These are phyloP conservation scores for Dermatemys mawii DNA, from an alignment of 2,113 vertebrate genomes.

Conservation along the genomic window DNA sequence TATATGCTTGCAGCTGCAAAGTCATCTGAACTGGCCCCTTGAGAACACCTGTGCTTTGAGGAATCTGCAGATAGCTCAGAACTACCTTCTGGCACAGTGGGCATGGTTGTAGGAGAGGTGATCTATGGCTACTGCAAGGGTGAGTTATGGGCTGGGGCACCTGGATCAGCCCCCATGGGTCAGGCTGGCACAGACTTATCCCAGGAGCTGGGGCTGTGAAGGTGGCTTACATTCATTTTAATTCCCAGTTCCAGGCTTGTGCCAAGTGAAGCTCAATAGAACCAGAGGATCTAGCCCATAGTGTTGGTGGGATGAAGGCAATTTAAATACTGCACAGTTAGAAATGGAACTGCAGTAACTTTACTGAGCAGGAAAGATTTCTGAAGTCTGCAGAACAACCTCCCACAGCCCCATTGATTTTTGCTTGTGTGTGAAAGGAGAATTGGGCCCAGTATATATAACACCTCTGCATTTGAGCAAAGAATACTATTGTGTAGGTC, in stretches of 20 bases:
- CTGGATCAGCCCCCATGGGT: neutral
- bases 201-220: neutral
- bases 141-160: neutral
- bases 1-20: neutral
- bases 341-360: neutral
- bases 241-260: fast-evolving
- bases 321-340: neutral
- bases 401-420: neutral
- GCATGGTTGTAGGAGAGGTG: neutral
- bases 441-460: fast-evolving
- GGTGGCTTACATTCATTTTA: neutral
- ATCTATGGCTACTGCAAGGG: neutral
- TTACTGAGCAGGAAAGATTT: neutral
- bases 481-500: neutral
- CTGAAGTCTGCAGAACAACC: neutral
- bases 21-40: neutral
- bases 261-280: neutral
- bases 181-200: neutral
- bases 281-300: neutral
- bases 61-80: neutral
- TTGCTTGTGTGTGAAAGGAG: neutral
- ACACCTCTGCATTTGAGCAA: neutral
- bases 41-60: neutral
- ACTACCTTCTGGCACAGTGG: neutral
- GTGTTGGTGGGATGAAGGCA: neutral